Base-by-base conservation (phyloP, 2,113 vertebrate species). In the Uropsilus gracilis region DNA sequence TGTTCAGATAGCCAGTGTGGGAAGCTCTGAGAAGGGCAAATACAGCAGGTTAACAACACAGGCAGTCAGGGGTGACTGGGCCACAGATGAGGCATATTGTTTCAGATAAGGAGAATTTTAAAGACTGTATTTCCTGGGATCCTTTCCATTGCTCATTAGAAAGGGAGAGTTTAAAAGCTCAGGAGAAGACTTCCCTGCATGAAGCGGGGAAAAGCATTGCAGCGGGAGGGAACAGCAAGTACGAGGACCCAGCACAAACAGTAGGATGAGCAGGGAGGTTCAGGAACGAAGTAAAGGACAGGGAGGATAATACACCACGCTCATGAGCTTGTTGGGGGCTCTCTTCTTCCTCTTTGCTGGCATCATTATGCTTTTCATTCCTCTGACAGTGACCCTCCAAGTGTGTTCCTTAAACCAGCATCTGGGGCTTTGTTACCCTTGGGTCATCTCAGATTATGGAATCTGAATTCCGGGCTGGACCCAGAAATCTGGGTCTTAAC, bases 271-370 rank as follows among this genome's bases (percentile, higher is more conserved):
- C 20, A n/a, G 8, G 57, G 82, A 37, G 26, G 34, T 6, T 28
- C 14, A 11, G 16, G 10, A 24, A 14, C 32, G 8, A 32, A 53
- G 20, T 13, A 3, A 1, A 16, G 28, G 9, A 0, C 8, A 3
- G 32, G 32, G 42, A 46, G 10, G n/a, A 24, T 4, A 24, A 24
- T 22, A 30, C 10, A 9, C 50, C 20, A 34, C 9, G 17, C 17
- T 9, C 50, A 53, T 53, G 50, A 12, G 8, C 44, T 44, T 73
- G 20, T 4, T 0, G 20, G 30, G 39, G 16, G 26, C 13, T n/a
- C 8, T 64, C 44, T 66, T n/a, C 5, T 55, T 50, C 75, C 39
- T 22, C 50, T 11, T 6, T n/a, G 17, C 14, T n/a, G 3, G 46
- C 53, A 16, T 24, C 77, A 18, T 66, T 44, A 4, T 28, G 7